Conservation (phyloP, 2,797 vertebrate species). For the Danio tinwini region DNA sequence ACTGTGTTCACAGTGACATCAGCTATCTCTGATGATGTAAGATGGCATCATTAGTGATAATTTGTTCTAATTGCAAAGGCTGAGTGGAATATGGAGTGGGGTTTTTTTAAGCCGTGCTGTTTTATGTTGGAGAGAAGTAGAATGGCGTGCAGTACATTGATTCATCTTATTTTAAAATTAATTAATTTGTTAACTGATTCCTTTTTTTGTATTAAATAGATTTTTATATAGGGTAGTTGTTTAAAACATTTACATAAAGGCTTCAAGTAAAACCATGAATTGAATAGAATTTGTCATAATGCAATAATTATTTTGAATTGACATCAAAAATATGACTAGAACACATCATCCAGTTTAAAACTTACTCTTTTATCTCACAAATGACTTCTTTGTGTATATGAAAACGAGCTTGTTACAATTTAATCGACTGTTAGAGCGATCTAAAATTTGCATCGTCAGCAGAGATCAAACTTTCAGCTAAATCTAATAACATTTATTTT, state of each 20-base stretch:
- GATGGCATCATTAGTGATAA: neutral
- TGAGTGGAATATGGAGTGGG: neutral
- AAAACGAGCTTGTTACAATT: too few species aligned
- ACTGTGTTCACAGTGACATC: neutral
- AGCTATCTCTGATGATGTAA: constrained; percentile 12
- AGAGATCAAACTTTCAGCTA: neutral
- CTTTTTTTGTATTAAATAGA: too few species aligned
- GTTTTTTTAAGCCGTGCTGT: neutral
- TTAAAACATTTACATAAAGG: neutral
- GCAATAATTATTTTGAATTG: too few species aligned
- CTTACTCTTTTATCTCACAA: too few species aligned
- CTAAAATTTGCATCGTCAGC: neutral
- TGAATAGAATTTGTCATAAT: constrained; percentile 15
- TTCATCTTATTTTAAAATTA: neutral
- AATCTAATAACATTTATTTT: too few species aligned
- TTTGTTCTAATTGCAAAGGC: neutral
- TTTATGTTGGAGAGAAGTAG: neutral
- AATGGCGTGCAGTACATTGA: neutral
- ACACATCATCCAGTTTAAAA: too few species aligned
- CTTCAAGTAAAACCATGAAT: neutral
- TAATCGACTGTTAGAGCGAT: neutral
- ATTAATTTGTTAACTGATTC: too few species aligned
- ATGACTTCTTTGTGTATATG: neutral
- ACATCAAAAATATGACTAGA: too few species aligned
- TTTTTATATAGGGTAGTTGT: too few species aligned